Evolutionary conservation across 1,140 invertebrate genomes (phyloP).

Genomic region (Drosophila dunni): DNA sequence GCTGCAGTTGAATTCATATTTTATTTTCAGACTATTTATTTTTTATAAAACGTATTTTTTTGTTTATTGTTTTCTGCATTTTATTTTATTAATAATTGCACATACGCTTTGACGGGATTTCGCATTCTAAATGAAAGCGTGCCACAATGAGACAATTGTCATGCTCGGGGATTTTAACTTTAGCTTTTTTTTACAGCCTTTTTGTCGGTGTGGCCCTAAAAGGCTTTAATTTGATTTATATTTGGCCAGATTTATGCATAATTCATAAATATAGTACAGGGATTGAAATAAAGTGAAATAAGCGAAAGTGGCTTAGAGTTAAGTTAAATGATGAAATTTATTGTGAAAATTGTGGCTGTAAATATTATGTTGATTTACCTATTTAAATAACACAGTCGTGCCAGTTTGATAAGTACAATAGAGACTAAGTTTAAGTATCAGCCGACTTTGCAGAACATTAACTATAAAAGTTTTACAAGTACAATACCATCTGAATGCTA

Average conservation of each 20-base stretch:
- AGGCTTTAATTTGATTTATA: conserved; percentile 40
- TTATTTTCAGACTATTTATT: conserved; percentile 13
- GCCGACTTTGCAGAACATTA: not conserved
- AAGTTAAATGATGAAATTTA: not conserved
- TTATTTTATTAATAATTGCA: conserved; percentile 50
- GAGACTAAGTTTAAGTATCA: too few relatives aligned
- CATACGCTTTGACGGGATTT: conserved; percentile 12
- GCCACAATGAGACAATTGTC: not conserved
- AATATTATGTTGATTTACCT: too few relatives aligned
- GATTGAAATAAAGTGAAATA: conserved; percentile 38
- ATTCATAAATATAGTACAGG: not conserved
- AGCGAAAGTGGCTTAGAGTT: not conserved
- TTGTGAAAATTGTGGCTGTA: too few relatives aligned
- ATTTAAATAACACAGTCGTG: too few relatives aligned
- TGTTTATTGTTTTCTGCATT: conserved; percentile 21
- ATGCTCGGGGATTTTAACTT: conserved; percentile 17
- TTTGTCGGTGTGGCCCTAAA: conserved; percentile 7
- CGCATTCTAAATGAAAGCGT: not conserved
- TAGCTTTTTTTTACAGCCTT: conserved; percentile 4
- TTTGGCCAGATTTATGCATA: conserved; percentile 17
- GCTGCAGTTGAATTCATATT: conserved; percentile 35
- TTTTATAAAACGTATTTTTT: not conserved
- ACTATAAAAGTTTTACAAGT: not conserved
- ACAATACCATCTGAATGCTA: not conserved
- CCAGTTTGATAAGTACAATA: not conserved